Base-by-base conservation (phyloP, 2,797 vertebrate species). In the Synanceia verrucosa region DNA sequence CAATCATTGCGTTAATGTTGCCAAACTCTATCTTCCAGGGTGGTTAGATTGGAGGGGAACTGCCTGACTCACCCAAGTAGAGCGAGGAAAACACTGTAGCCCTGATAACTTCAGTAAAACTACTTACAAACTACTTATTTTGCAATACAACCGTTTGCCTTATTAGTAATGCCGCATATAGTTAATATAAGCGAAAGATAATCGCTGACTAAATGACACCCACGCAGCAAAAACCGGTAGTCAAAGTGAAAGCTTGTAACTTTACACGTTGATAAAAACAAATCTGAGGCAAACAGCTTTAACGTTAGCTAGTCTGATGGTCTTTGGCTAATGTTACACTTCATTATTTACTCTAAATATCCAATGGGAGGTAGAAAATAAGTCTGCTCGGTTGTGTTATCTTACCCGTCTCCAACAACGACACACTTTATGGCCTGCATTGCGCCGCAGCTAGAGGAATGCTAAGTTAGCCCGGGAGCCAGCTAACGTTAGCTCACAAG, bases 351-450 rank as follows among this genome's bases (percentile, higher is more conserved):
- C 4, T 10, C 19, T 7, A 58, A 47, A 10, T 2, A 6, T 1
- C 0, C 9, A 3, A 3, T 16, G 0, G 3, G 6, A 58, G 8
- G 3, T 41, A 12, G 16, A 65, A 26, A 65, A 21, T 6, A 12
- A 9, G 12, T 26, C n/a, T 4, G 23, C 24, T 55, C 14, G 13
- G 5, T 52, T 19, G 3, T 16, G 48, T 67, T 10, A 16, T 86
- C 96, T 97, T 72, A 99, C 97, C 97, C 97, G 93, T 99, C 97
- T 86, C 97, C 97, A 72, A 99, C 97, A 88, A 99, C 97, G 94
- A 99, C 97, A 96, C 97, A 98, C 95, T 98, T 99, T 89, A 99
- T 98, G 95, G 97, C 97, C 96, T 99, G 97, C 97, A 98, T 98
- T 81, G 90, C 86, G 90, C 88, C 89, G 89, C 80, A 62, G 85